Evolutionary conservation across 2,888 invertebrate genomes (phyloP).

Genomic region (Scaeva pyrastri): DNA sequence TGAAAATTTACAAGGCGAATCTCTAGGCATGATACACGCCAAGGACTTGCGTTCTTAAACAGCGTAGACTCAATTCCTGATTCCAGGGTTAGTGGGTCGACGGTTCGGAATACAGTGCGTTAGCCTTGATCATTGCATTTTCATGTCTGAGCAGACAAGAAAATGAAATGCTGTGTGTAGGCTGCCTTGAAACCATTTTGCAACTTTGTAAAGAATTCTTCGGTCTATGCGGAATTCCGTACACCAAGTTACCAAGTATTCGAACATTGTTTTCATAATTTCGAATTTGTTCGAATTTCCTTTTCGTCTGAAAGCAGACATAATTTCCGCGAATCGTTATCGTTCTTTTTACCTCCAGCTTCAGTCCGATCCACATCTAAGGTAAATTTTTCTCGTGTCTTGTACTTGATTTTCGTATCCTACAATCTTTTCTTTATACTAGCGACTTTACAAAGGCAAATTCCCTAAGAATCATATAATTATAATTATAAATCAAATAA

Average conservation of each 20-base stretch:
- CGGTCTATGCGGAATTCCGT: not conserved
- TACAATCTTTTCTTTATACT: not conserved
- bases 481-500: not conserved
- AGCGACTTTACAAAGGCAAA: no score
- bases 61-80: no score
- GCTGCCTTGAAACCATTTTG: not conserved
- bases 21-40: constrained; percentile 5
- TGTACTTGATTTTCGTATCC: not conserved
- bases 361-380: constrained; percentile 1
- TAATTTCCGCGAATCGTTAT: no score
- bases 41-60: not conserved
- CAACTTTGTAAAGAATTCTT: not conserved
- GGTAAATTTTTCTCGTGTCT: constrained; percentile 4
- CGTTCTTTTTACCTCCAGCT: constrained; percentile 3
- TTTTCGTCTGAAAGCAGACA: no score
- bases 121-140: no score
- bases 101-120: no score
- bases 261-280: constrained; percentile 4
- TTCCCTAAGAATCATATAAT: not conserved
- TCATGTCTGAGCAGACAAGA: no score
- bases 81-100: no score
- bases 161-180: not conserved
- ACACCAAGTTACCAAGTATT: constrained; percentile 4
- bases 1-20: not conserved
- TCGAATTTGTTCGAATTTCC: not conserved